Evolutionary conservation across 2,888 invertebrate genomes (phyloP), one percentile per base, ranked within the genome.

Genomic region (Pseudanteris insignis): DNA sequence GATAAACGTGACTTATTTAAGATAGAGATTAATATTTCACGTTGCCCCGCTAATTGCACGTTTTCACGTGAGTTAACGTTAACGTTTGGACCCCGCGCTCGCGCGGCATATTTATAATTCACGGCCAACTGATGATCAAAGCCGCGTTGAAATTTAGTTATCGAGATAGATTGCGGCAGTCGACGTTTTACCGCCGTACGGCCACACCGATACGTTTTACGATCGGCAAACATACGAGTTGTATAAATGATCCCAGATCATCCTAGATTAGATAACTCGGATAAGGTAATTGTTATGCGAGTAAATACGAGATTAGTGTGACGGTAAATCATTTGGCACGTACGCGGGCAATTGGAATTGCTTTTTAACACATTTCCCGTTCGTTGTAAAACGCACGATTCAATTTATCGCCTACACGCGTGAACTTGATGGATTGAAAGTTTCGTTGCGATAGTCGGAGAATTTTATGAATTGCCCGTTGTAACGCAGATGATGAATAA

Each of bases 361-460:
- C 33, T 28, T 53, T 53, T 46, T 53, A 38, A 30, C 33, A 18
- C 18, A 26, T 25, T 44, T 44, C 26, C 18, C 29, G 41, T 13
- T 2, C 2, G 2, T 26, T 13, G 46, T 40, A n/a, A 44, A 53
- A 37, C 46, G 18, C 21, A 14, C 9, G 29, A 30, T 41, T 40
- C 37, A 26, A 38, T 46, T 54, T 13, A 24, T 37, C 38, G 33
- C 9, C 15, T 30, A 28, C 53, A 38, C 33, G 44, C 44, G 18
- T 18, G 18, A 18, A 18, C 18, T 18, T 18, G 18, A 18, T 18
- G 18, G 18, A 18, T 18, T 6, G 6, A 6, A 18, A 18, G 6
- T 18, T 18, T 18, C 6, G 6, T n/a, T 18, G 18, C 3, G 18
- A 18, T 18, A 18, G 18, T 6, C 4, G 6, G 6, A 3, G 18